Evolutionary conservation across 2,113 vertebrate species (phyloP), one percentile per base, ranked within the genome.

Genomic region (Chaenocephalus aceratus): DNA sequence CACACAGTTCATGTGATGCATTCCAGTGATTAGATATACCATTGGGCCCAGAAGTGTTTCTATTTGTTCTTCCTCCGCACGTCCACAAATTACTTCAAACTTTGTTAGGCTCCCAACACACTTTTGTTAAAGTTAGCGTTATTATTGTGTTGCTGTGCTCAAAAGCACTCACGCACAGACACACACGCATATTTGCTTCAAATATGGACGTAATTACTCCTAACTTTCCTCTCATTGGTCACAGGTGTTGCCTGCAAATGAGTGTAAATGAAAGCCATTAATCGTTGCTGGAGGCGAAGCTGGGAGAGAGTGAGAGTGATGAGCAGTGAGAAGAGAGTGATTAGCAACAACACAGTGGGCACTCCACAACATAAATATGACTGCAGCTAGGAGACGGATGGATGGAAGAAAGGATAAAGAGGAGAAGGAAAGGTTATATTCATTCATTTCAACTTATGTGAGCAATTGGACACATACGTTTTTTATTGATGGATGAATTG

Each of bases 201-300:
- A 67, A 77, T 72, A 71, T 68, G 61, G 63, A n/a, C 61, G 26
- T 66, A 82, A 88, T 90, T 86, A 86, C 81, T 80, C 73, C 56
- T 69, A 36, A 74, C 80, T 68, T 56, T 67, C 71, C 72, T 80
- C 79, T 81, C 70, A 84, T 89, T 90, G 88, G 90, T 89, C 85
- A 86, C 86, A 90, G 90, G 90, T 92, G 88, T 91, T 90, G 66
- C 68, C 70, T 89, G 76, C 56, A 87, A 90, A 90, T 78, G 79
- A 89, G 72, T 23, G 30, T 75, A 89, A 89, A 89, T 90, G 88
- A 88, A 91, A 84, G 41, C 62, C 86, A 90, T 90, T 90, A 87
- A 87, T 90, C 80, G 80, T 71, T 30, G 80, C 80, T 87, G 80
- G 77, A 87, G 77, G 84, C 69, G 5, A 78, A 59, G 80, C 82